Percentiles rank a stretch among this genome's conserved stretches.
phyloP scores from a whole-genome alignment of 1,140 invertebrate species.

The Harpegnathos saltator region DNA sequence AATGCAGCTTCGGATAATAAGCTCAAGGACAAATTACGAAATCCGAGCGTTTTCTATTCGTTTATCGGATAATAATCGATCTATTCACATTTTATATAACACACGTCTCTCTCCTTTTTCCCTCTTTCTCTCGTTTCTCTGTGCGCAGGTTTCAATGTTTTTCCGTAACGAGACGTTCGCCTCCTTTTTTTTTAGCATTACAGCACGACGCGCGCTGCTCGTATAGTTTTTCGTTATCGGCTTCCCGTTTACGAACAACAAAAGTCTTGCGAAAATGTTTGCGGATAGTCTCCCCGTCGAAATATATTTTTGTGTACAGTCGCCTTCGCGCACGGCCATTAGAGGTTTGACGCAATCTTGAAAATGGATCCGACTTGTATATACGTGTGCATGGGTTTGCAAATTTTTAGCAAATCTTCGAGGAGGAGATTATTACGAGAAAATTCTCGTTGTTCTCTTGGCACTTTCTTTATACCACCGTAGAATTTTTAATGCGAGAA shows the following conservation, averaged over 20 bases:
- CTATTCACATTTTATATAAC: slow-evolving; percentile 25
- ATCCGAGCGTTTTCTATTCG: slow-evolving; percentile 2
- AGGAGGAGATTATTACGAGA: background rate
- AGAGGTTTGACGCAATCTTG: slow-evolving; percentile 43
- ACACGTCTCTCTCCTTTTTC: background rate
- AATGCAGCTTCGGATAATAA: slow-evolving; percentile 55
- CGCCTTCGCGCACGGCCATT: slow-evolving; percentile 34
- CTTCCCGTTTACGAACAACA: slow-evolving; percentile 45
- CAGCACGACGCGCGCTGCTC: slow-evolving; percentile 19
- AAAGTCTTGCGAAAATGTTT: slow-evolving; percentile 61
- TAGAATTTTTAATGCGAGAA: no score
- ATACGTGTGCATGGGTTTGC: background rate
- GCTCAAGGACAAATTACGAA: slow-evolving; percentile 38
- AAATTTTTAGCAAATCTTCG: background rate
- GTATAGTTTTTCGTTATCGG: slow-evolving; percentile 48
- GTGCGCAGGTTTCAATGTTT: slow-evolving; percentile 20
- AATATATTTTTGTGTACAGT: slow-evolving; percentile 47
- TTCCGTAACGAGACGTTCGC: slow-evolving; percentile 48
- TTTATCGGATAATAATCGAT: slow-evolving; percentile 25
- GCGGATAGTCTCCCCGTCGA: slow-evolving; percentile 27
- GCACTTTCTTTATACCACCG: background rate
- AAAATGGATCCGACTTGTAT: slow-evolving; percentile 38
- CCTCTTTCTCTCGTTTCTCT: background rate
- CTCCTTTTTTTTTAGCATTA: slow-evolving; percentile 21
- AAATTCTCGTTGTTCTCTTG: background rate